Base-by-base conservation (phyloP, 2,113 vertebrate genomes). In the Eonycteris spelaea region DNA sequence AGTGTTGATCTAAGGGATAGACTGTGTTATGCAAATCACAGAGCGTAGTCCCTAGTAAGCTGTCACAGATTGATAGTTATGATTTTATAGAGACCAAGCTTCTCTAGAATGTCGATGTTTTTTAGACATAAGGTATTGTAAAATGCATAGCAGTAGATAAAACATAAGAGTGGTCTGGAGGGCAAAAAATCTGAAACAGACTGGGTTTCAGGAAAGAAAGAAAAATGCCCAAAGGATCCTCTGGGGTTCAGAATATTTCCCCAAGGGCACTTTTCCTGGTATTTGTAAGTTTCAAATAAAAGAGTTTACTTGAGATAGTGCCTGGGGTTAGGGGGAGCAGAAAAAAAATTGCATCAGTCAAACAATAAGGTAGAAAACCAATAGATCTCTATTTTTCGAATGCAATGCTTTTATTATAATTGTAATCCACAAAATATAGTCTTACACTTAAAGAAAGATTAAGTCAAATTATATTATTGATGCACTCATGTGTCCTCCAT, bases 371-470 rank as follows among this genome's bases (percentile, higher is more conserved):
- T 74, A 19, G 45, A 84, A 0, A 68, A 11, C 11, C 57, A 94
- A 91, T n/a, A 63, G 40, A 70, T 92, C 45, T 83, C 68, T 94
- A 63, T 84, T 80, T 86, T 65, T 59, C 35, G 93, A 12, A 45
- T 83, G 55, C 71, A 75, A 57, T 88, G 70, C 70, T 94, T 97
- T 96, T 78, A 85, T 92, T 84, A 80, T 96, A 53, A 94, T 87
- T 57, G 19, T 57, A 77, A 93, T n/a, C n/a, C 19, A 67, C 14
- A 70, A 71, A 82, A 96, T 86, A n/a, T 19, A 78, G 75, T 77
- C 77, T 94, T 84, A 79, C 11, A 92, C 28, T 88, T 88, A n/a
- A 94, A 55, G 71, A 96, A 92, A 95, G 30, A 91, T 45, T 80
- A 61, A 79, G 43, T 96, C 87, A 87, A 82, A 91, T 96, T 94